Evolutionary conservation across 2,113 vertebrate species (phyloP), one percentile per base, ranked within the genome.

Genomic region (Caranx ignobilis): DNA sequence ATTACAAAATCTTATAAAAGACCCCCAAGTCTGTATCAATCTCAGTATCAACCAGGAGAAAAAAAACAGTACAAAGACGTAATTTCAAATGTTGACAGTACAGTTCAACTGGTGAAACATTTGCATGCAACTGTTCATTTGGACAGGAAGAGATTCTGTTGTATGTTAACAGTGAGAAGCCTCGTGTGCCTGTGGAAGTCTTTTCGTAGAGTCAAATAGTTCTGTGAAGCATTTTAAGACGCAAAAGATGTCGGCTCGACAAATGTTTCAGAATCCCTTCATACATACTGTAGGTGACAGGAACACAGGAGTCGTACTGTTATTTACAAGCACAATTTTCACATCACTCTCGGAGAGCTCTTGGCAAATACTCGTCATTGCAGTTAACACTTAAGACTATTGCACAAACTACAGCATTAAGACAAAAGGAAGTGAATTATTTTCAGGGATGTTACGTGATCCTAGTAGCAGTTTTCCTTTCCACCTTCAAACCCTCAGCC

Each of bases 1-100:
- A 60, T 89, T 94, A 94, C 80, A 95, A 95, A 95, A 94, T 82
- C 90, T 87, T 95, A 94, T 90, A 95, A 95, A 95, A 95, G 67
- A 80, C 84, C 75, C 77, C 74, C 57, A 47, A 83, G 61, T 89
- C 85, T n/a, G 77, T 86, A 90, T 81, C 88, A 89, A 91, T 91
- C 87, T 93, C 90, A 80, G 76, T 83, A 66, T 80, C 82, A 87
- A 88, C 81, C 83, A 78, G 64, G 72, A 26, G 26, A 26, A 26
- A 89, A 86, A 64, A 91, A 92, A 84, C 87, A 63, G 87, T 94
- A 93, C 89, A 94, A 94, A 95, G 88, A 94, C 86, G 11, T 85
- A 19, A 72, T 80, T 89, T 81, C 48, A 84, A 91, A 91, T 69
- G 55, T 37, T 77, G 72, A 91, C 89, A 72, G 71, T 56, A 91